phyloP scores from a whole-genome alignment of 2,888 invertebrate genomes.

The Lydus trimaculatus region DNA sequence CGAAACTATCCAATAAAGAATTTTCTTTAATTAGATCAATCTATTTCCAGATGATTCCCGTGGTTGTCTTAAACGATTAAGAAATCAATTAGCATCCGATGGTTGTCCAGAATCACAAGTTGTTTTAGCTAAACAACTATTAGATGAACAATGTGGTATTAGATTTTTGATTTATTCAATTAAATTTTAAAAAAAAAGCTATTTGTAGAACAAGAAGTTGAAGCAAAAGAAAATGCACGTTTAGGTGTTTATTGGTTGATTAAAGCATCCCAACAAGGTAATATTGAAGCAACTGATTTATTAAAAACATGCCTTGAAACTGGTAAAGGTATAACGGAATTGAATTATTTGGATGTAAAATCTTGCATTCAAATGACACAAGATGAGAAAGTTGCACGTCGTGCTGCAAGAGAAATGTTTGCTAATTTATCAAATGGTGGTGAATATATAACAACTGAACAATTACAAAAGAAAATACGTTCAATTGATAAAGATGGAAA shows the following conservation, averaged over 20 bases:
- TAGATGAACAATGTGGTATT: constrained; percentile 80
- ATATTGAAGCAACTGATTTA: constrained; percentile 83
- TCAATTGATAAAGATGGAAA: constrained; percentile 65
- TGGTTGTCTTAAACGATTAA: constrained; percentile 69
- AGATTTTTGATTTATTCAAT: constrained; percentile 11
- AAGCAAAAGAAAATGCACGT: constrained; percentile 77
- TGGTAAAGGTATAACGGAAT: constrained; percentile 76
- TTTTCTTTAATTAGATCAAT: constrained; percentile 12
- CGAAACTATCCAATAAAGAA: not conserved
- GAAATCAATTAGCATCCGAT: constrained; percentile 82
- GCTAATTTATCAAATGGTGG: constrained; percentile 86
- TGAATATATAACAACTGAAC: constrained; percentile 85
- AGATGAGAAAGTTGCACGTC: constrained; percentile 86
- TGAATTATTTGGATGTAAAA: constrained; percentile 76
- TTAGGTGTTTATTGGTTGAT: constrained; percentile 90
- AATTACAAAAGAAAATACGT: constrained; percentile 77
- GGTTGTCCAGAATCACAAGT: constrained; percentile 91
- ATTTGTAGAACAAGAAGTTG: constrained; percentile 62
- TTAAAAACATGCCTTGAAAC: constrained; percentile 76
- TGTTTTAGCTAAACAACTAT: constrained; percentile 81
- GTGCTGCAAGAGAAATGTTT: constrained; percentile 87
- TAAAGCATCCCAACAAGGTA: constrained; percentile 93
- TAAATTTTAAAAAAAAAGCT: not conserved
- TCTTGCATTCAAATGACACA: constrained; percentile 84
- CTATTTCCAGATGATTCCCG: constrained; percentile 68